Evolutionary conservation across 2,113 vertebrate species (phyloP).

Genomic region (Alligator mississippiensis): DNA sequence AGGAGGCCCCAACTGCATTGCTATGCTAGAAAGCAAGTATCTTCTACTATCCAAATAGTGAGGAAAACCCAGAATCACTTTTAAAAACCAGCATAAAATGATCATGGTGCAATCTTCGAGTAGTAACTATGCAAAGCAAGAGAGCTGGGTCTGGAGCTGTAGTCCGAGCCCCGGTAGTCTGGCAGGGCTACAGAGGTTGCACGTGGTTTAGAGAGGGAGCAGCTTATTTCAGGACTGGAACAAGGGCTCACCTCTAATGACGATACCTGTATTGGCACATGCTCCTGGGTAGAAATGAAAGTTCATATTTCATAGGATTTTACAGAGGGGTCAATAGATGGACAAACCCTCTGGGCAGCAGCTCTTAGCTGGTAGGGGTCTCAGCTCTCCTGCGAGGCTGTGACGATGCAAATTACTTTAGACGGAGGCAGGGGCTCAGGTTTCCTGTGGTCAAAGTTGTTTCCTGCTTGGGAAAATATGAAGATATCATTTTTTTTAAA

Average conservation of each 20-base stretch:
- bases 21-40: neutral
- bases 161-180: neutral
- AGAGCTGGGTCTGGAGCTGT: neutral
- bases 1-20: slow-evolving; percentile 16
- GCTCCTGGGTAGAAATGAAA: too few species aligned
- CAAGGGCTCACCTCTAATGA: accelerated
- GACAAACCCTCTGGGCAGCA: too few species aligned
- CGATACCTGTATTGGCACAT: accelerated
- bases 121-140: neutral
- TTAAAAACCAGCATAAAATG: accelerated
- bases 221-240: neutral
- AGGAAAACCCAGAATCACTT: accelerated
- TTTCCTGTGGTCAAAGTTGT: too few species aligned
- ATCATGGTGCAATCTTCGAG: neutral
- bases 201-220: neutral
- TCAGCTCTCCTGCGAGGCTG: too few species aligned
- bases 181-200: neutral
- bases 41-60: neutral
- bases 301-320: too few species aligned
- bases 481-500: too few species aligned
- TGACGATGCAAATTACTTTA: too few species aligned
- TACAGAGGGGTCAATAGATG: too few species aligned
- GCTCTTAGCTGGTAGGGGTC: too few species aligned
- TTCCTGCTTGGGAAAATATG: too few species aligned
- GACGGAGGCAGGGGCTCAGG: too few species aligned